Percentiles rank a stretch among this genome's conserved stretches.
These are phyloP conservation scores for Ischnus inquisitorius DNA, from an alignment of 2,888 invertebrate species.

Conservation along the genomic window DNA sequence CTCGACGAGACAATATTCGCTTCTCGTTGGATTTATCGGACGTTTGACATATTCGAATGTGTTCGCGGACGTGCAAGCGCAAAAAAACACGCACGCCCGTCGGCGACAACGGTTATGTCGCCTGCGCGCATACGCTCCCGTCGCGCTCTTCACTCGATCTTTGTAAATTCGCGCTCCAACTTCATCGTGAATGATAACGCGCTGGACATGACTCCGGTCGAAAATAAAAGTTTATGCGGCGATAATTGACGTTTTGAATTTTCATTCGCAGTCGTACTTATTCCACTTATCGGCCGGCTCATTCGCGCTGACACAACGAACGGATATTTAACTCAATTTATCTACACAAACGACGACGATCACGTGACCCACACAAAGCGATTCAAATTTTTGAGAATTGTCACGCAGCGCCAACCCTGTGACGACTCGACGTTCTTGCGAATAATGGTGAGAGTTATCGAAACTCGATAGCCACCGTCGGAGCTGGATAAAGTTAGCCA, in stretches of 20 bases:
- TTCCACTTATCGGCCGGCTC: background rate
- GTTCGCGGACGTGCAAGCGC: slow-evolving; percentile 15
- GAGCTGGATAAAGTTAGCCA: too few relatives aligned
- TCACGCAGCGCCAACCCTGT: background rate
- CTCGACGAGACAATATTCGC: background rate
- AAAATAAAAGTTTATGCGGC: background rate
- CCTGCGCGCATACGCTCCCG: background rate
- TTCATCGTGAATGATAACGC: slow-evolving; percentile 8
- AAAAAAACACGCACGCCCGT: slow-evolving; percentile 30
- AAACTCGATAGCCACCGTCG: too few relatives aligned
- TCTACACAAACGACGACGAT: background rate
- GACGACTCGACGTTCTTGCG: background rate
- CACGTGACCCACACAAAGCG: background rate
- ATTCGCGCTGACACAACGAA: background rate
- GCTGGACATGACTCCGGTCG: background rate
- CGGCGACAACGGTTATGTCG: slow-evolving; percentile 58
- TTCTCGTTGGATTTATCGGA: slow-evolving; percentile 38
- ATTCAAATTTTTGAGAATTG: background rate
- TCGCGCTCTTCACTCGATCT: background rate
- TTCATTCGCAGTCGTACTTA: background rate
- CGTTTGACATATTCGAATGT: slow-evolving; percentile 57
- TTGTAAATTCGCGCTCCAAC: background rate
- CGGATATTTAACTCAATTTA: slow-evolving; percentile 6
- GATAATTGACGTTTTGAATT: background rate
- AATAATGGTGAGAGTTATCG: background rate